Evolutionary conservation across 2,888 invertebrate genomes (phyloP).

Genomic region (Pyrochroa serraticornis): DNA sequence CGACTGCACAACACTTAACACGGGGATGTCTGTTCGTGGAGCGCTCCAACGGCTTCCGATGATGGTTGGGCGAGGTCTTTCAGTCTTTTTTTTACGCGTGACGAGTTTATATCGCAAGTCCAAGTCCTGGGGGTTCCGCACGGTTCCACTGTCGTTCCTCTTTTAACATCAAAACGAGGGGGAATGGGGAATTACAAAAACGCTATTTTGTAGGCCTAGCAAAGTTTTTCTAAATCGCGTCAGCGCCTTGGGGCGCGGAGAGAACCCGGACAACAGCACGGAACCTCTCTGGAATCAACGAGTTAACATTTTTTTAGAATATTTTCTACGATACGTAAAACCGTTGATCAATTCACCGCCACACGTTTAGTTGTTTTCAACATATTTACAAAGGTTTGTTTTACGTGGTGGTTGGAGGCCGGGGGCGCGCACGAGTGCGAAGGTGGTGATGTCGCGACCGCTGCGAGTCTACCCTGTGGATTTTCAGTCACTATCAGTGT

Average conservation of each 20-base stretch:
- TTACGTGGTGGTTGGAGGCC: background rate
- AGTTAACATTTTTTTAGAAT: conserved; percentile 21
- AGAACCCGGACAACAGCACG: background rate
- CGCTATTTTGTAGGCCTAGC: too few relatives aligned
- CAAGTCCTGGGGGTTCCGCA: too few relatives aligned
- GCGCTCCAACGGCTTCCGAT: conserved; percentile 12
- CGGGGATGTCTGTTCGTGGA: conserved; percentile 26
- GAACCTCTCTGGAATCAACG: conserved; percentile 1
- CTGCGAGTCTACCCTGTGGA: conserved; percentile 44
- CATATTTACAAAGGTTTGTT: background rate
- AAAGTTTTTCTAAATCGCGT: conserved; percentile 1
- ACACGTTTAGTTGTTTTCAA: conserved; percentile 18
- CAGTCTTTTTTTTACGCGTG: conserved; percentile 31
- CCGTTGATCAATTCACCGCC: conserved; percentile 23
- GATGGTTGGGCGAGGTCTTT: conserved; percentile 33
- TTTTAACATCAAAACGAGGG: too few relatives aligned
- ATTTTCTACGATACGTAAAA: conserved; percentile 12
- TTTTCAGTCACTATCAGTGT: conserved; percentile 68
- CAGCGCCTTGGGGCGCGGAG: background rate
- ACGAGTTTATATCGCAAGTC: too few relatives aligned
- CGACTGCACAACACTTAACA: conserved; percentile 53
- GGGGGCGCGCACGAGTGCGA: too few relatives aligned
- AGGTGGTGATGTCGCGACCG: conserved; percentile 31
- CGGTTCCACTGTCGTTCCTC: too few relatives aligned
- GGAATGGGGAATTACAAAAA: too few relatives aligned